phyloP scores from a whole-genome alignment of 2,797 vertebrate genomes.

The Poeciliopsis presidionis region DNA sequence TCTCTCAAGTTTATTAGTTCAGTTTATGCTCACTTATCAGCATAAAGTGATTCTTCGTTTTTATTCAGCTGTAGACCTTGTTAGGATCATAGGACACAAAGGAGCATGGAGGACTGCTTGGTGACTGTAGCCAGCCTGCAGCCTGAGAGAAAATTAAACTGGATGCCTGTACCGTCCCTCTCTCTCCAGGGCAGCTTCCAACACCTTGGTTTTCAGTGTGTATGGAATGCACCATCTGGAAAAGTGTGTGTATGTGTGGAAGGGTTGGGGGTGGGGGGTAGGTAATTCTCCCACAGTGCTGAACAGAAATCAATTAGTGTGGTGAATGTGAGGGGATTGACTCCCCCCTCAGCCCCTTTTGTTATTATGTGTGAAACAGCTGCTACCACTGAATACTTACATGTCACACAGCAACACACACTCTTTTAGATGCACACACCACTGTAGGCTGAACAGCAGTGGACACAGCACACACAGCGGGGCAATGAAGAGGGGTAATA shows the following conservation, averaged over 20 bases:
- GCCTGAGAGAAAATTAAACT: conserved; percentile 29
- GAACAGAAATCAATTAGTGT: conserved; percentile 86
- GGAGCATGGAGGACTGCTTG: conserved; percentile 7
- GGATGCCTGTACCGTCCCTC: conserved; percentile 55
- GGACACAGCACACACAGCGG: conserved; percentile 83
- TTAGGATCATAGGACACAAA: not conserved
- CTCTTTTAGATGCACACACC: conserved; percentile 68
- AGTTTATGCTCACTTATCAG: not conserved
- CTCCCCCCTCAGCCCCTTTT: conserved; percentile 77
- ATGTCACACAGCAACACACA: conserved; percentile 69
- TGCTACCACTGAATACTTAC: conserved; percentile 90
- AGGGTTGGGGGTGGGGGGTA: conserved; percentile 30
- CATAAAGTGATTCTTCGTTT: not conserved
- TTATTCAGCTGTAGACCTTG: not conserved
- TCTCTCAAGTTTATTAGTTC: not conserved
- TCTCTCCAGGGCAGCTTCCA: conserved; percentile 54
- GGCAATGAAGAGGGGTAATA: conserved; percentile 97
- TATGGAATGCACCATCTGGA: conserved; percentile 68
- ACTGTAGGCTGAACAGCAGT: conserved; percentile 60
- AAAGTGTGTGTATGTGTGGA: conserved; percentile 44
- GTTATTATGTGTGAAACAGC: conserved; percentile 87
- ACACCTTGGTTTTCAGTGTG: conserved; percentile 60
- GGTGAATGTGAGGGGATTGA: conserved; percentile 79
- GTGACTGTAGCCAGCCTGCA: conserved; percentile 17
- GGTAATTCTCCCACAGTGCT: conserved; percentile 81